Conservation (phyloP, 1,140 invertebrate species). For the Leguminivora glycinivorella region DNA sequence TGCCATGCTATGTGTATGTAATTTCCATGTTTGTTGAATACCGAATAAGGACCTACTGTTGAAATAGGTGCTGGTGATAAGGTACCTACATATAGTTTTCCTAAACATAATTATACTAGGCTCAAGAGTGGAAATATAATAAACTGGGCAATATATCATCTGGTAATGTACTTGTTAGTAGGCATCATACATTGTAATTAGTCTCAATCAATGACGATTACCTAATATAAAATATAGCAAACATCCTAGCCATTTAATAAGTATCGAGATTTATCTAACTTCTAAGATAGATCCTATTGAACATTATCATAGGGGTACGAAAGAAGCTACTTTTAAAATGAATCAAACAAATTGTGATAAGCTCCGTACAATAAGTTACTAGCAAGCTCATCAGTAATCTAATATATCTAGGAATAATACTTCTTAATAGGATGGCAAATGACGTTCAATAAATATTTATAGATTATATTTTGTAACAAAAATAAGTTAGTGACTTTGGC, state of each 20-base stretch:
- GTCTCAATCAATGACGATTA: not conserved
- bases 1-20: not conserved
- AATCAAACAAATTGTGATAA: slow-evolving; percentile 35
- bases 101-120: no score
- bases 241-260: not conserved
- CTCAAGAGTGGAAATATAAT: no score
- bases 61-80: not conserved
- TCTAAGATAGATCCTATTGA: not conserved
- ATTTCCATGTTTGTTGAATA: slow-evolving; percentile 22
- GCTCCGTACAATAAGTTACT: slow-evolving; percentile 37
- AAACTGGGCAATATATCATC: no score
- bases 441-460: slow-evolving; percentile 41
- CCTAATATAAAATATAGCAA: not conserved
- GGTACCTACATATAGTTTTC: no score
- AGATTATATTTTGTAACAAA: slow-evolving; percentile 56
- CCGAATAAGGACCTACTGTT: not conserved
- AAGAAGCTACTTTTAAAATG: slow-evolving; percentile 29
- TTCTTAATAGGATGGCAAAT: slow-evolving; percentile 36
- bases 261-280: slow-evolving; percentile 1
- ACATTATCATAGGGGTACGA: not conserved
- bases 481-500: slow-evolving; percentile 60
- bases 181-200: not conserved
- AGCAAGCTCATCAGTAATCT: slow-evolving; percentile 56
- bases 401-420: slow-evolving; percentile 38
- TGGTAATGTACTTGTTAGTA: no score